Evolutionary conservation across 2,113 vertebrate genomes (phyloP), one percentile per base, ranked within the genome.

Genomic region (Tachuris rubrigastra): DNA sequence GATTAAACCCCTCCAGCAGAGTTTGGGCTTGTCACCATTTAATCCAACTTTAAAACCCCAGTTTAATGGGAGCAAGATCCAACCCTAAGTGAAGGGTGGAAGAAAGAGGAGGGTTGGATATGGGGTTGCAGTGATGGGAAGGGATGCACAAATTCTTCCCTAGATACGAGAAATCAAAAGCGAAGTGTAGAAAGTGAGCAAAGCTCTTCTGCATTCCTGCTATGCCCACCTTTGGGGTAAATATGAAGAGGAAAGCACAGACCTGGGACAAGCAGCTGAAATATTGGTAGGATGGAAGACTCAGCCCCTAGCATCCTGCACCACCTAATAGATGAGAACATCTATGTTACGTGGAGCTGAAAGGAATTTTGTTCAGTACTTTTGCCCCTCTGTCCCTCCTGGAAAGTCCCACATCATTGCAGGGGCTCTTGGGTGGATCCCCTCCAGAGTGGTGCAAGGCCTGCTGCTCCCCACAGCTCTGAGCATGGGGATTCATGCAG

Each of bases 401-500:
- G 35, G 17, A 28, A 86, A 73, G 12, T 4, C 21, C 20, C 28
- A 28, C 24, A 39, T 33, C 2, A 6, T 22, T 15, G 23, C 35
- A 50, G 55, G 19, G 37, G 28, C 5, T 92, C 37, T 11, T 35
- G 42, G 55, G 62, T 35, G 33, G 55, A 58, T 76, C 41, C 23
- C 5, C 4, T 22, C 14, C 0, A 0, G 15, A 35, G 23, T 1
- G 10, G 3, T 4, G 7, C 0, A 0, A 84, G 47, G 35, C 59
- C 59, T 5, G 3, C 13, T 60, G 24, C 47, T 82, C 60, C 37
- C 63, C 52, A 18, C 16, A 74, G 65, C 72, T 73, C 90, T 5
- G 33, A 67, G 65, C 13, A 2, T 1, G 24, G 42, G 35, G 66
- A 87, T 52, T n/a, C 66, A 49, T n/a, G 49, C 86, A 74, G 90